phyloP scores from a whole-genome alignment of 92 coral and sea anemone genomes.

The Parazoanthus darwini region DNA sequence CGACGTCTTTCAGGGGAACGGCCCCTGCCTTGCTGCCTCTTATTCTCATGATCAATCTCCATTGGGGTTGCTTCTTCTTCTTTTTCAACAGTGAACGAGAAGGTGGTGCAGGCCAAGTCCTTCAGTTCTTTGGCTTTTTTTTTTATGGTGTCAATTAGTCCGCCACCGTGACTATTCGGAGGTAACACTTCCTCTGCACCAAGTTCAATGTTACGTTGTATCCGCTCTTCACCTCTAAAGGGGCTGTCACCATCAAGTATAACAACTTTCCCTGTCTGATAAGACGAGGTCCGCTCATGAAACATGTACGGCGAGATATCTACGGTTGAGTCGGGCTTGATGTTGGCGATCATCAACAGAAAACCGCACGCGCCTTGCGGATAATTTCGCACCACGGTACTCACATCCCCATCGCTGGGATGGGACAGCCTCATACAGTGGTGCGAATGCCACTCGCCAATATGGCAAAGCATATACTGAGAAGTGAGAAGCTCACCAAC shows the following conservation, averaged over 20 bases:
- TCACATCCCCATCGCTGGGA: slow-evolving; percentile 80
- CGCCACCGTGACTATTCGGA: neutral
- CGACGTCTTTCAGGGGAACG: neutral
- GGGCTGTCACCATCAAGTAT: slow-evolving; percentile 24
- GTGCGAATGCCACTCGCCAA: slow-evolving; percentile 97
- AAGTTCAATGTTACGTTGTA: neutral
- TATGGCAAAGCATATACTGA: slow-evolving; percentile 77
- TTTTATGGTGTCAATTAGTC: neutral
- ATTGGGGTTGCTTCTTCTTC: slow-evolving; percentile 12
- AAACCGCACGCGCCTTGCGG: slow-evolving; percentile 78
- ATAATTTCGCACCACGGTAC: slow-evolving; percentile 67
- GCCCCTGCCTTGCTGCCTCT: neutral
- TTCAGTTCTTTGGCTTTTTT: neutral
- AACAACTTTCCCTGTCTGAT: slow-evolving; percentile 39
- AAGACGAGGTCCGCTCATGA: neutral
- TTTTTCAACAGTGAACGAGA: too few species aligned
- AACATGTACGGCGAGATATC: slow-evolving; percentile 56
- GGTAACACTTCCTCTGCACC: slow-evolving; percentile 40
- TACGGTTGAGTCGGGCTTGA: slow-evolving; percentile 38
- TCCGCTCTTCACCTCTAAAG: slow-evolving; percentile 12
- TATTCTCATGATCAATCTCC: neutral
- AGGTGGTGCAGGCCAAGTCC: neutral
- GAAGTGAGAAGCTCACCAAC: slow-evolving; percentile 71
- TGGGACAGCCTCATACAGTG: slow-evolving; percentile 63
- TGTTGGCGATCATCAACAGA: slow-evolving; percentile 80